Conservation (phyloP, 2,888 invertebrate genomes). For the Sepiola atlantica region DNA sequence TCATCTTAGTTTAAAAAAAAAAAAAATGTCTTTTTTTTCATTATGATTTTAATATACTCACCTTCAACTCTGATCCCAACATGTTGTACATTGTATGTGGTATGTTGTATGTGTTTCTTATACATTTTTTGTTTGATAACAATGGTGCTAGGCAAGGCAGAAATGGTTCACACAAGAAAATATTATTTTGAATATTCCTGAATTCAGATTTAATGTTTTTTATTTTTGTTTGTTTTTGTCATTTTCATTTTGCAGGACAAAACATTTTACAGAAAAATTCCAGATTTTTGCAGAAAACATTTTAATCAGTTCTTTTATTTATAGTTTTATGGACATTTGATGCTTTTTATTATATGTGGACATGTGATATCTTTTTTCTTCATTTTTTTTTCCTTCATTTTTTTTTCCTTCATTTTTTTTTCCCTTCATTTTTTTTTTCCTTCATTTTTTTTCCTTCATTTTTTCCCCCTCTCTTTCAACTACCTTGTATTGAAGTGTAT, state of each 20-base stretch:
- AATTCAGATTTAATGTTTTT: not conserved
- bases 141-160: slow-evolving; percentile 4
- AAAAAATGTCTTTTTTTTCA: too few species aligned
- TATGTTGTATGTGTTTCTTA: too few species aligned
- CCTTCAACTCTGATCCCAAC: not conserved
- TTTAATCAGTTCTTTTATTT: not conserved
- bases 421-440: not conserved
- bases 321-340: not conserved
- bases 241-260: not conserved
- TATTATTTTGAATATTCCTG: not conserved
- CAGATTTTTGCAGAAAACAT: not conserved
- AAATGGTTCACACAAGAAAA: not conserved
- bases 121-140: not conserved
- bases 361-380: not conserved
- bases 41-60: not conserved
- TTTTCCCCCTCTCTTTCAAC: too few species aligned
- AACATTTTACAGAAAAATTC: not conserved
- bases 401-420: not conserved
- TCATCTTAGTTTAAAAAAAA: not conserved
- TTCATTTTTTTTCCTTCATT: not conserved
- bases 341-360: not conserved
- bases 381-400: not conserved
- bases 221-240: not conserved
- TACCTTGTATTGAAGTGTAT: not conserved
- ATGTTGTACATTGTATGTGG: too few species aligned